These are phyloP conservation scores for Trichogramma evanescens DNA, from an alignment of 2,888 invertebrate genomes.

Conservation along the genomic window DNA sequence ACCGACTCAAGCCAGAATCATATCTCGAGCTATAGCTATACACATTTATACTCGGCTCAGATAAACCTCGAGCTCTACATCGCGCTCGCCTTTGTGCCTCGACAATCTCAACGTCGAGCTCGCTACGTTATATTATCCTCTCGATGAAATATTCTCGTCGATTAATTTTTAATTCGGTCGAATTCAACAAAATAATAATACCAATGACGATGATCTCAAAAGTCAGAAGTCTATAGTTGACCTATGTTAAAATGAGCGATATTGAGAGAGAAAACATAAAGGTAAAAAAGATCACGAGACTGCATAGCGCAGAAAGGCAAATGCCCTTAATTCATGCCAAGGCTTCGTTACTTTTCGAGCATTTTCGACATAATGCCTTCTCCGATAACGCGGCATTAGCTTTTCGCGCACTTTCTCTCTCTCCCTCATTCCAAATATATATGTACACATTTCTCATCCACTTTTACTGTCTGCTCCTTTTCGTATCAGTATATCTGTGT, in stretches of 20 bases:
- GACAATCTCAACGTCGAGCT: too few species aligned
- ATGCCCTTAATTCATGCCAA: constrained; percentile 32
- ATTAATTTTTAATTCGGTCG: too few species aligned
- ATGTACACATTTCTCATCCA: neutral
- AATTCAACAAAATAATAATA: too few species aligned
- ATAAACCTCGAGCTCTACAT: constrained; percentile 2
- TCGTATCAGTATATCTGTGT: too few species aligned
- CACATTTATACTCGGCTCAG: constrained; percentile 13
- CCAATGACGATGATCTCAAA: too few species aligned
- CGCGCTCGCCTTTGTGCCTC: too few species aligned
- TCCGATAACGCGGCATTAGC: constrained; percentile 38
- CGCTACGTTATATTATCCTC: too few species aligned
- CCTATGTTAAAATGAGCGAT: neutral
- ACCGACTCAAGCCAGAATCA: constrained; percentile 10
- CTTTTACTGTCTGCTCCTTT: neutral
- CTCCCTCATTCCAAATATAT: neutral
- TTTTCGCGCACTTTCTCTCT: constrained; percentile 18
- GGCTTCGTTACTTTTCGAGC: constrained; percentile 34
- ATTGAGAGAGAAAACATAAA: neutral
- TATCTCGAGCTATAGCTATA: constrained; percentile 12
- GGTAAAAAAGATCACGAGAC: constrained; percentile 18
- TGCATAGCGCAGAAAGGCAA: constrained; percentile 25
- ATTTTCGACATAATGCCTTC: constrained; percentile 34
- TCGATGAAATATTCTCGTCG: too few species aligned
- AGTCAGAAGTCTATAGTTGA: too few species aligned